These are phyloP conservation scores for Cecidostiba fungosa DNA, from an alignment of 2,888 invertebrate genomes.

Conservation along the genomic window DNA sequence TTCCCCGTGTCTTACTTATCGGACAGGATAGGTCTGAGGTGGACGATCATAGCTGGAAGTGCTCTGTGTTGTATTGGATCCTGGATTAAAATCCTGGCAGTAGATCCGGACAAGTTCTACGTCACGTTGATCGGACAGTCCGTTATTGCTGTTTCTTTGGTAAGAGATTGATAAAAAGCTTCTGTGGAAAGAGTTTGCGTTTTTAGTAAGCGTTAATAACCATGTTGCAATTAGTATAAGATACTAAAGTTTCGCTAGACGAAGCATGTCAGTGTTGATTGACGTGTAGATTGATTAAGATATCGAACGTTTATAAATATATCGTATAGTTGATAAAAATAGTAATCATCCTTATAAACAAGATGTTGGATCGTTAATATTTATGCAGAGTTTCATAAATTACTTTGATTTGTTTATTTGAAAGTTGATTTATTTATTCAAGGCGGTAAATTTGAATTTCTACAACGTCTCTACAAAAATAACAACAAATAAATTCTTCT, in stretches of 20 bases:
- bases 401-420: not conserved
- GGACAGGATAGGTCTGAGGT: constrained; percentile 82
- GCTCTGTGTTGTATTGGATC: constrained; percentile 83
- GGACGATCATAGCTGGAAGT: constrained; percentile 81
- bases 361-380: not conserved
- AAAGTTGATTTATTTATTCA: too few relatives aligned
- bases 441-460: too few relatives aligned
- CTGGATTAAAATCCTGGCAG: constrained; percentile 84
- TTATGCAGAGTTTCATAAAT: not conserved
- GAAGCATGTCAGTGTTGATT: not conserved
- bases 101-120: constrained; percentile 83
- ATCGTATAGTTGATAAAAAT: not conserved
- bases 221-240: too few relatives aligned
- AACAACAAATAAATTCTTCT: not conserved
- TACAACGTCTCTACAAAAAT: not conserved
- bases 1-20: constrained; percentile 82
- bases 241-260: not conserved
- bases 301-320: not conserved
- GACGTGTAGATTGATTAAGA: not conserved
- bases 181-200: too few relatives aligned
- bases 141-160: constrained; percentile 78
- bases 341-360: not conserved
- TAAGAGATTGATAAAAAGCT: constrained; percentile 51
- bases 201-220: too few relatives aligned
- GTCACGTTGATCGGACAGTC: constrained; percentile 84